Evolutionary conservation across 2,113 vertebrate species (phyloP).

Genomic region (Lontra canadensis): DNA sequence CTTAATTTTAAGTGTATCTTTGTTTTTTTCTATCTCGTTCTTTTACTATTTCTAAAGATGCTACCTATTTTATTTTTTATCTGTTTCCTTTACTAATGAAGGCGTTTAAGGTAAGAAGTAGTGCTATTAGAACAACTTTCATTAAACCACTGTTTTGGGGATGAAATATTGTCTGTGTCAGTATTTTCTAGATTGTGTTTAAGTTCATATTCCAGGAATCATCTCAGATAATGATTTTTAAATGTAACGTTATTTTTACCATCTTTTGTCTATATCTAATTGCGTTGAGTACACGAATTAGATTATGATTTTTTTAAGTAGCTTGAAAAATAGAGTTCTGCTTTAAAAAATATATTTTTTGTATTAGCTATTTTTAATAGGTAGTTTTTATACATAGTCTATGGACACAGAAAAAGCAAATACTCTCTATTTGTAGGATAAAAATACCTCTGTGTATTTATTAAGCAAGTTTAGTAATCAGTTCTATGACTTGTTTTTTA

Average conservation of each 20-base stretch:
- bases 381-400: neutral
- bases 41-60: neutral
- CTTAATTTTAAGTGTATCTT: neutral
- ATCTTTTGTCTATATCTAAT: neutral
- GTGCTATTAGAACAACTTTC: neutral
- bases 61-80: neutral
- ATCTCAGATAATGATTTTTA: neutral
- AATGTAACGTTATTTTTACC: neutral
- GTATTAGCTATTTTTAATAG: neutral
- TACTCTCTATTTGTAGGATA: neutral
- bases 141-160: neutral
- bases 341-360: neutral
- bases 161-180: neutral
- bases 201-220: neutral
- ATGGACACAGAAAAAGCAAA: neutral
- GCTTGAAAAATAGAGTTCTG: neutral
- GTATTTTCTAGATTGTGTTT: neutral
- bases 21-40: neutral
- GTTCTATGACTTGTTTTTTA: neutral
- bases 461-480: neutral
- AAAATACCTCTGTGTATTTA: neutral
- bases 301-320: constrained; percentile 13
- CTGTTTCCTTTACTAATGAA: neutral
- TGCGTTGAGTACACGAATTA: neutral
- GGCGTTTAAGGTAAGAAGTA: neutral